Evolutionary conservation across 2,797 vertebrate genomes (phyloP).

Genomic region (Halcyon leucocephala): DNA sequence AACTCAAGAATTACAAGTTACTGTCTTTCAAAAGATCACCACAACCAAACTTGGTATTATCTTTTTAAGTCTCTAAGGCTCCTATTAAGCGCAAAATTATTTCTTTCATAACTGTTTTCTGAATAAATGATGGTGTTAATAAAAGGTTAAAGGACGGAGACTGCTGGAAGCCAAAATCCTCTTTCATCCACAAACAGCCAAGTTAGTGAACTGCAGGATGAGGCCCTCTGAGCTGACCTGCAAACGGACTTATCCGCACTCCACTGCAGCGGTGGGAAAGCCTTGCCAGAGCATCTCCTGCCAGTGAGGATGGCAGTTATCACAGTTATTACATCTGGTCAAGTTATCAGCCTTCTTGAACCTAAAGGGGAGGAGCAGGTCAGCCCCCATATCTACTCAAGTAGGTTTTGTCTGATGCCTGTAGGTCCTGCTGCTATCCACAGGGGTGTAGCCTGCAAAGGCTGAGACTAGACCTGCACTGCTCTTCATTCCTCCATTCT

Average conservation of each 20-base stretch:
- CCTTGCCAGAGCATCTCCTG: background rate
- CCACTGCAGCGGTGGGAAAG: background rate
- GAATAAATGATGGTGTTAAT: constrained; percentile 17
- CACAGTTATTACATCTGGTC: background rate
- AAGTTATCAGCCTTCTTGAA: background rate
- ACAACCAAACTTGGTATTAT: constrained; percentile 1
- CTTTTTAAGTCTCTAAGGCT: background rate
- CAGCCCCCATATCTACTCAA: background rate
- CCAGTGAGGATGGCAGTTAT: background rate
- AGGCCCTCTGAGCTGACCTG: background rate
- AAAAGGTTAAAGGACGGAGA: constrained; percentile 39
- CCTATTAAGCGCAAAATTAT: constrained; percentile 43
- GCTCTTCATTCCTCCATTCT: background rate
- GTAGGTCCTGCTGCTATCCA: accelerated
- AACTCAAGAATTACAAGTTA: constrained; percentile 54
- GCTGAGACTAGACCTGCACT: background rate
- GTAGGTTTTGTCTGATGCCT: background rate
- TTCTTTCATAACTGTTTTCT: constrained; percentile 12
- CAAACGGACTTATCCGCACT: background rate
- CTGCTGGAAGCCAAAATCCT: background rate
- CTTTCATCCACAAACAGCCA: background rate
- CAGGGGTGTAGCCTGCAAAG: accelerated
- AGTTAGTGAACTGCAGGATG: background rate
- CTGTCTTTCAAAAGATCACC: constrained; percentile 48
- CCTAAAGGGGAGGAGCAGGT: background rate